These are phyloP conservation scores for Blennius ocellaris DNA, from an alignment of 2,113 vertebrate species.

Conservation along the genomic window DNA sequence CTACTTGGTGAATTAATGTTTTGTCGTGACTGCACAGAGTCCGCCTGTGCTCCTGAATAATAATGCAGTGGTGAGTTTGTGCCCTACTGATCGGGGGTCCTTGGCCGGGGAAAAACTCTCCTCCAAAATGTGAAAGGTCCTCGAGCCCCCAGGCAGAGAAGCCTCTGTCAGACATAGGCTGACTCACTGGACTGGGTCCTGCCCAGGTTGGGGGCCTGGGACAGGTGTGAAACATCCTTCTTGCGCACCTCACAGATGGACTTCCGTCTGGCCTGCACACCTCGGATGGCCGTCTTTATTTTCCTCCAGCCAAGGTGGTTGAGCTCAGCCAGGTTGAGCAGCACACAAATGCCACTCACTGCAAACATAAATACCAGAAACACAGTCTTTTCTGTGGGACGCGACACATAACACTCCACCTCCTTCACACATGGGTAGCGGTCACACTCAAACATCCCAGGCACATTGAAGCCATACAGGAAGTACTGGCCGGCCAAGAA, in stretches of 20 bases:
- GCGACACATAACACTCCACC: conserved; percentile 92
- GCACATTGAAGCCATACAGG: conserved; percentile 90
- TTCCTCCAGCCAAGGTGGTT: conserved; percentile 94
- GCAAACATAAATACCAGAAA: conserved; percentile 94
- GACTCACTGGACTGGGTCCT: conserved; percentile 91
- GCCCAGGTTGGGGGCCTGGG: conserved; percentile 84
- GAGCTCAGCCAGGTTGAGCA: conserved; percentile 92
- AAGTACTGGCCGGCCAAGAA: conserved; percentile 92
- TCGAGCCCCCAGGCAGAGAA: conserved; percentile 73
- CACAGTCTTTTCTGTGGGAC: conserved; percentile 91
- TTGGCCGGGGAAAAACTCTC: conserved; percentile 69
- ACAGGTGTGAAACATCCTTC: conserved; percentile 86
- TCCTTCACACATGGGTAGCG: conserved; percentile 91
- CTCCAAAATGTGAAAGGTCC: conserved; percentile 67
- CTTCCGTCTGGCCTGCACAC: conserved; percentile 86
- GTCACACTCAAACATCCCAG: conserved; percentile 90
- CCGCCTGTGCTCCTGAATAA: conserved; percentile 71
- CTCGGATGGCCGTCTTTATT: conserved; percentile 87
- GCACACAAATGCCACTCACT: conserved; percentile 90
- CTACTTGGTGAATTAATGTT: conserved; percentile 51
- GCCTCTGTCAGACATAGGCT: conserved; percentile 88
- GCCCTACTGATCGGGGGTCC: conserved; percentile 58
- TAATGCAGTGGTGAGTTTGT: conserved; percentile 65
- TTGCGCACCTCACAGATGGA: conserved; percentile 86
- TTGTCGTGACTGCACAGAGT: conserved; percentile 55